Evolutionary conservation across 2,113 vertebrate species (phyloP).

Genomic region (Triplophysa rosa): DNA sequence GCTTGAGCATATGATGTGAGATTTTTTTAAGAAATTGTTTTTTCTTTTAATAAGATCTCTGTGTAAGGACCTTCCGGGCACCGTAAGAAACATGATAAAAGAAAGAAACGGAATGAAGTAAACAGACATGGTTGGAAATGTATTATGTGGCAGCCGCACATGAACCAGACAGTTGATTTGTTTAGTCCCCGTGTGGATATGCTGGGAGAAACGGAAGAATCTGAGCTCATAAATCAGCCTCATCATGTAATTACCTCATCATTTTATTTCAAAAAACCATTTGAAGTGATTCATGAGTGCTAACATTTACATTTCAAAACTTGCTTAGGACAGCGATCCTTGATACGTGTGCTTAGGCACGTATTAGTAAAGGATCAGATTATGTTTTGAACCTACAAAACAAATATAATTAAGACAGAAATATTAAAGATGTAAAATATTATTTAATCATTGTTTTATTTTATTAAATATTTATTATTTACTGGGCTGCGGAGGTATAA

Average conservation of each 20-base stretch:
- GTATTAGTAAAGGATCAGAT: too few relatives aligned
- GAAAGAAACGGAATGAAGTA: constrained; percentile 11
- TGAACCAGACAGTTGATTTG: constrained; percentile 4
- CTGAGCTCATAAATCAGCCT: background rate
- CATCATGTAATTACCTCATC: constrained; percentile 6
- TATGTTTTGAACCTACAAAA: too few relatives aligned
- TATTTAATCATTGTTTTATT: too few relatives aligned
- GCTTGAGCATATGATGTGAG: background rate
- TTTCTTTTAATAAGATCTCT: background rate
- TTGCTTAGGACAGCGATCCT: too few relatives aligned
- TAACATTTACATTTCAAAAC: background rate
- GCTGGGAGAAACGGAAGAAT: background rate
- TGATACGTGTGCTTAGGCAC: too few relatives aligned
- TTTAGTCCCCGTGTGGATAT: background rate
- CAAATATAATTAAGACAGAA: too few relatives aligned
- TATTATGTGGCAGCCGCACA: background rate
- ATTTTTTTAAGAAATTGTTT: background rate
- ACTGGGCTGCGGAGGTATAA: too few relatives aligned
- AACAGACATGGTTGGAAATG: constrained; percentile 10
- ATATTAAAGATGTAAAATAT: too few relatives aligned
- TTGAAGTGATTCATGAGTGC: background rate
- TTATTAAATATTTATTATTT: too few relatives aligned
- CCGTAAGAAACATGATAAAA: background rate
- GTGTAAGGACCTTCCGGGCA: background rate
- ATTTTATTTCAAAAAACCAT: constrained; percentile 14